Percentiles rank a stretch among this genome's conserved stretches.
phyloP scores from a whole-genome alignment of 2,113 vertebrate genomes.

The Oriolus oriolus region DNA sequence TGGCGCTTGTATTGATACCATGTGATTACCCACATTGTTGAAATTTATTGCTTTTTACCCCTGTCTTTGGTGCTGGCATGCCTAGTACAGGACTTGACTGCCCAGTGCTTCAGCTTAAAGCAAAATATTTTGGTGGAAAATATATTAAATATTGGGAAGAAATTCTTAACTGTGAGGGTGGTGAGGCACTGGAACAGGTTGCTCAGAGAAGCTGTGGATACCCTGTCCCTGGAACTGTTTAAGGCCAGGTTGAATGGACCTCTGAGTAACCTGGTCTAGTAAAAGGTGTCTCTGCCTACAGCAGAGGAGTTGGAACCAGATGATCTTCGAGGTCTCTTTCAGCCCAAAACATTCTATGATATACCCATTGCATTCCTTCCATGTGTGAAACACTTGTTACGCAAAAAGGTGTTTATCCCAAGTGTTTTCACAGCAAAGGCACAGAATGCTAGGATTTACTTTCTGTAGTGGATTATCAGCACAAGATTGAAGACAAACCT shows the following conservation, averaged over 20 bases:
- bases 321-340: background rate
- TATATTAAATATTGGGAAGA: background rate
- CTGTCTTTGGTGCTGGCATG: background rate
- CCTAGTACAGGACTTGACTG: background rate
- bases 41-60: background rate
- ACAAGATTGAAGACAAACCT: background rate
- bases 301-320: background rate
- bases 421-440: background rate
- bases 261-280: background rate
- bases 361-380: background rate
- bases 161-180: background rate
- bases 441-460: background rate
- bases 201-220: background rate
- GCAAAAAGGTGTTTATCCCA: background rate
- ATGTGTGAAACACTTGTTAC: background rate
- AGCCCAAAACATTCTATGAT: background rate
- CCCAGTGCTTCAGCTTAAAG: background rate
- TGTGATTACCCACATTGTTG: background rate
- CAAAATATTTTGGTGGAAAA: background rate
- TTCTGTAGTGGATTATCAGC: background rate
- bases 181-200: background rate
- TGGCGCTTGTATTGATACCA: accelerated
- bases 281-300: background rate
- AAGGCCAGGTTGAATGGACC: background rate
- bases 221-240: accelerated